Evolutionary conservation across 2,797 vertebrate genomes (phyloP).

Genomic region (Pangasius mekongensis): DNA sequence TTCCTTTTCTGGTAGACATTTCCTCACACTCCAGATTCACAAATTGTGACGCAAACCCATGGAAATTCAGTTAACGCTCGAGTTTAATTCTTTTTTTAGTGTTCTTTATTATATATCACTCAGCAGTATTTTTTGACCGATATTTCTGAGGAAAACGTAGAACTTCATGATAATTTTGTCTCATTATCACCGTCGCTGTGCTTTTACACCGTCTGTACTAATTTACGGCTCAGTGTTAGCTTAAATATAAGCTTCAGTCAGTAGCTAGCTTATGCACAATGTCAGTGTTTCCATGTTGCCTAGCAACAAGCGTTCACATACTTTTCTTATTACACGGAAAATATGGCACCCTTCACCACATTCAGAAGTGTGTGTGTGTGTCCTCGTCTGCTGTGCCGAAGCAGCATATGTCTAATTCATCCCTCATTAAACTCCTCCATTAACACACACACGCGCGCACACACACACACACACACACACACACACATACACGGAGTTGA

Average conservation of each 20-base stretch:
- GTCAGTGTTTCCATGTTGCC: neutral
- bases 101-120: no score
- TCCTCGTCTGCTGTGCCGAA: neutral
- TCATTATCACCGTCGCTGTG: neutral
- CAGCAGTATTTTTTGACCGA: no score
- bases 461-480: neutral
- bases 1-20: neutral
- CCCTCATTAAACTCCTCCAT: constrained; percentile 25
- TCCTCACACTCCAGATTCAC: neutral
- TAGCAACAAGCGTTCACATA: neutral
- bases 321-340: neutral
- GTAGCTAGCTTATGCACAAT: neutral
- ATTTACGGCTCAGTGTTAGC: neutral
- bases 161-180: neutral
- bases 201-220: neutral
- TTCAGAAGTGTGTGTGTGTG: neutral
- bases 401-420: constrained; percentile 17
- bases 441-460: neutral
- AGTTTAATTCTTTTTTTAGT: neutral
- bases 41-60: neutral
- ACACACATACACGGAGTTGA: neutral
- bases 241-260: neutral
- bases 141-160: neutral
- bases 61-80: neutral
- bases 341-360: neutral